A percentile compares a stretch with the other conserved stretches of the same genome.
These are phyloP conservation scores for Lasioglossum malachurum DNA, from an alignment of 2,888 invertebrate species.

Conservation along the genomic window DNA sequence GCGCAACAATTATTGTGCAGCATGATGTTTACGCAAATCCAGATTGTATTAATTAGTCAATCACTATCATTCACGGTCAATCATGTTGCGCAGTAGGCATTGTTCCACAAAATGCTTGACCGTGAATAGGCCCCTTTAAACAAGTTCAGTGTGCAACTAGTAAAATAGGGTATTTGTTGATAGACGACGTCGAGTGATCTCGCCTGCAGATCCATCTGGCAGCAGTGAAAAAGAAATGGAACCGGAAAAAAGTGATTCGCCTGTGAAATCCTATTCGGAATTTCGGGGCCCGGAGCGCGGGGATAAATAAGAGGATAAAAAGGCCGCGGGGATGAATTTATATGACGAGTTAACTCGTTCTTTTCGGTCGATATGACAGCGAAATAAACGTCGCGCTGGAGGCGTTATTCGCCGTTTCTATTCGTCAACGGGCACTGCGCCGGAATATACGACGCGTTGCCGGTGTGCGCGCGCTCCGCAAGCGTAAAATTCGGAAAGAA, in stretches of 20 bases:
- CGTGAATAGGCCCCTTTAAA: no score
- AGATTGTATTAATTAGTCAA: no score
- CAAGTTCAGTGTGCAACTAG: neutral
- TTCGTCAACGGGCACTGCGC: conserved; percentile 9
- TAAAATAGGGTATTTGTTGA: neutral
- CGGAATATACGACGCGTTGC: neutral
- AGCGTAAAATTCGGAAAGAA: conserved; percentile 48
- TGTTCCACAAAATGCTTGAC: no score
- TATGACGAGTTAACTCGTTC: conserved; percentile 10
- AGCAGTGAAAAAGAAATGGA: neutral
- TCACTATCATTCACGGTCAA: no score
- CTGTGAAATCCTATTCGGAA: neutral
- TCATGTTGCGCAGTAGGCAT: no score
- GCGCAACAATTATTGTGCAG: no score
- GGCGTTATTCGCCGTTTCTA: neutral
- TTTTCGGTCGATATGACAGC: neutral
- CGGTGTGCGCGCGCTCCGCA: neutral
- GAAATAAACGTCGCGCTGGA: neutral
- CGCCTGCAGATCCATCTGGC: neutral
- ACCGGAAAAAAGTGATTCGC: neutral
- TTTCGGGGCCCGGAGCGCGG: neutral
- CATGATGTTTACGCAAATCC: no score
- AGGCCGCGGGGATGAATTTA: conserved; percentile 4
- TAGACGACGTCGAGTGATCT: neutral
- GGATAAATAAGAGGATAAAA: neutral